Evolutionary conservation across 2,888 invertebrate genomes (phyloP).

Genomic region (Atrina japonica): DNA sequence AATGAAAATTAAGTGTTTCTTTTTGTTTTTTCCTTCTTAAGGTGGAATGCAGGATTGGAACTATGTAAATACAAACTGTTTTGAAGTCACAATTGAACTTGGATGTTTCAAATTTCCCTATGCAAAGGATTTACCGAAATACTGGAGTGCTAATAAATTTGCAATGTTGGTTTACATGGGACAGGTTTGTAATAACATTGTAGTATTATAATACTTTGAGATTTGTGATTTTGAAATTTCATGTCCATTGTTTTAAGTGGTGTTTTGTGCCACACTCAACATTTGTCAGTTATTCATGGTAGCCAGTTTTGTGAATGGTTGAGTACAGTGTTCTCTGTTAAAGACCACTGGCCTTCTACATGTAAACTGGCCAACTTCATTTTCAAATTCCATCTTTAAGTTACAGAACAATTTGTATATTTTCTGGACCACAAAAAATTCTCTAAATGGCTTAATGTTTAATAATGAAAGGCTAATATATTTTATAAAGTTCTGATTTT

Average conservation of each 20-base stretch:
- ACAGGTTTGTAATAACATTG: constrained; percentile 87
- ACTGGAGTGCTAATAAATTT: constrained; percentile 94
- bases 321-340: no score
- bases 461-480: no score
- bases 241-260: neutral
- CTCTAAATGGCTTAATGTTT: no score
- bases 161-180: constrained; percentile 92
- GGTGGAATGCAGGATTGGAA: constrained; percentile 99
- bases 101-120: constrained; percentile 95
- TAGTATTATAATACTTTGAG: neutral
- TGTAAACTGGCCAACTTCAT: no score
- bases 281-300: neutral
- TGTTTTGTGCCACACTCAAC: neutral
- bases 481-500: no score
- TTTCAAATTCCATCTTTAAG: no score
- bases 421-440: no score
- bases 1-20: no score
- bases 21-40: constrained; percentile 1
- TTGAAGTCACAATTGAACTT: constrained; percentile 97
- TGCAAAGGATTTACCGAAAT: constrained; percentile 86
- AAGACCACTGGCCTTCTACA: no score
- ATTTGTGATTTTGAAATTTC: neutral
- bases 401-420: no score
- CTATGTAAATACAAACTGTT: constrained; percentile 93
- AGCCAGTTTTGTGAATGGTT: no score